A percentile compares a stretch with the other conserved stretches of the same genome.
Conservation (phyloP, 2,888 invertebrate species). For the Tinea trinotella region DNA sequence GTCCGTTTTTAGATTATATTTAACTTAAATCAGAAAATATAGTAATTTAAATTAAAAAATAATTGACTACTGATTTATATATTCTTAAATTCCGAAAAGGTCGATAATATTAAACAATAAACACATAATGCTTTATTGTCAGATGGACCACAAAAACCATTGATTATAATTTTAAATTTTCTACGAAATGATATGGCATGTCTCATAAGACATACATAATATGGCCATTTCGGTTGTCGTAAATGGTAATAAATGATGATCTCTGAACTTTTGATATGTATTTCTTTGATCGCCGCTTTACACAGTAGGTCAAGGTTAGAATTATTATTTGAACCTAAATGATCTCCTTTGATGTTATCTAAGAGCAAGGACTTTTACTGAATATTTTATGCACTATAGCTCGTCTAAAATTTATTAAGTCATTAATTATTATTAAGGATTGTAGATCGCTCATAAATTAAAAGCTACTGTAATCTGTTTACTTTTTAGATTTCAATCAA, state of each 20-base stretch:
- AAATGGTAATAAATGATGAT: conserved; percentile 50
- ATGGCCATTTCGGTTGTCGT: conserved; percentile 34
- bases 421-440: not conserved
- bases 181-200: not conserved
- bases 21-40: too few species aligned
- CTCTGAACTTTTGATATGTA: conserved; percentile 35
- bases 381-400: not conserved
- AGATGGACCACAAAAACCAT: not conserved
- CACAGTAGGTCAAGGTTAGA: conserved; percentile 42
- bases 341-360: conserved; percentile 31
- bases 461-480: not conserved
- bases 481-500: too few species aligned
- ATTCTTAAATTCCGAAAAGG: too few species aligned
- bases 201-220: conserved; percentile 18
- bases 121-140: not conserved
- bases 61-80: too few species aligned
- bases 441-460: not conserved
- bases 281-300: conserved; percentile 27
- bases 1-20: too few species aligned
- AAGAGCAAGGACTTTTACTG: conserved; percentile 16
- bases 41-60: too few species aligned
- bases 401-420: not conserved
- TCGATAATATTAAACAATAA: not conserved
- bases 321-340: conserved; percentile 29
- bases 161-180: not conserved